Evolutionary conservation across 2,888 invertebrate species (phyloP).

Genomic region (Drosophila maculinotata): DNA sequence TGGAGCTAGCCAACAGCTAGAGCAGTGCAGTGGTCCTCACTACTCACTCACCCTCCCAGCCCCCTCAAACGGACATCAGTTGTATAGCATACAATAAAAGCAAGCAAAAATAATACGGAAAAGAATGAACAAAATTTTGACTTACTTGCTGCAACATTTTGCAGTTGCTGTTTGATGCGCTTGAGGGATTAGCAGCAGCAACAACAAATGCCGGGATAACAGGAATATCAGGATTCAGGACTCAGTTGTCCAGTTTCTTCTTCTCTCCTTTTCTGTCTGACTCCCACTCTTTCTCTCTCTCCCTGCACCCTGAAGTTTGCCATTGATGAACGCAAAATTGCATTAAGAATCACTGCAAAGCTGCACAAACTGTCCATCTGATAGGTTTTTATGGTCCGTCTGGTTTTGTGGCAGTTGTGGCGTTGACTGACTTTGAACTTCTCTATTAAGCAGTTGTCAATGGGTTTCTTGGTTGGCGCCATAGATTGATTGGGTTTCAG

Average conservation of each 20-base stretch:
- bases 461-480: slow-evolving; percentile 3
- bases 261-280: neutral
- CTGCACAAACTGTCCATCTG: slow-evolving; percentile 19
- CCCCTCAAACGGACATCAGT: neutral
- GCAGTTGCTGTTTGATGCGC: slow-evolving; percentile 60
- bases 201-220: slow-evolving; percentile 29
- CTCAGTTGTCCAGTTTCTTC: neutral
- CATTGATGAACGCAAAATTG: slow-evolving; percentile 57
- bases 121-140: slow-evolving; percentile 39
- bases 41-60: neutral
- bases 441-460: slow-evolving; percentile 17
- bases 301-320: neutral
- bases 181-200: slow-evolving; percentile 64
- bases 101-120: neutral
- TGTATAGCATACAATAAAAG: neutral
- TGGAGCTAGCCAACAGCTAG: slow-evolving; percentile 44
- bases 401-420: slow-evolving; percentile 8
- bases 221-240: slow-evolving; percentile 10
- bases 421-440: slow-evolving; percentile 13
- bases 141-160: slow-evolving; percentile 63
- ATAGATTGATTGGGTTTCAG: slow-evolving; percentile 24
- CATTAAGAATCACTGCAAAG: slow-evolving; percentile 52
- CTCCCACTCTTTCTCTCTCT: too few species aligned
- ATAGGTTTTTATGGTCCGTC: slow-evolving; percentile 20
- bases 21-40: slow-evolving; percentile 3